These are phyloP conservation scores for Montifringilla adamsi DNA, from an alignment of 2,113 vertebrate genomes.

Conservation along the genomic window DNA sequence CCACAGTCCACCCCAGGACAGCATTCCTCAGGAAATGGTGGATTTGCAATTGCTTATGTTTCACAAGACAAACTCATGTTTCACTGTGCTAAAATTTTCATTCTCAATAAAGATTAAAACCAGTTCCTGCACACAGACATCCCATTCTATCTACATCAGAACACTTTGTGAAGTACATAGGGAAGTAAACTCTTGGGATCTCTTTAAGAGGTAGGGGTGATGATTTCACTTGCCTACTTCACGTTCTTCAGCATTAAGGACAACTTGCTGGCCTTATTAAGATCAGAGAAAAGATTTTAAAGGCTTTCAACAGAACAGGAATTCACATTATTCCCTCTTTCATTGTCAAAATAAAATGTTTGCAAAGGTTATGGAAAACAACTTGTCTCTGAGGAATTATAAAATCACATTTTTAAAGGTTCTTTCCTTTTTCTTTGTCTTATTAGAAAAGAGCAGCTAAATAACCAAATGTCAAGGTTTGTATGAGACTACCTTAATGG, in stretches of 20 bases:
- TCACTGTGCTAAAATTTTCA: neutral
- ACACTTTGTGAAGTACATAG: neutral
- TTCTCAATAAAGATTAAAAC: neutral
- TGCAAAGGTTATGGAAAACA: conserved; percentile 53
- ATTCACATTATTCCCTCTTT: neutral
- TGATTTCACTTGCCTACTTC: neutral
- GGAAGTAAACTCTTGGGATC: neutral
- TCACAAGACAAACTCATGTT: neutral
- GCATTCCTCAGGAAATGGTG: neutral
- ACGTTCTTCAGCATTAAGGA: neutral
- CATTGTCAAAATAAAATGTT: conserved; percentile 17
- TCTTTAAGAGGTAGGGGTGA: neutral
- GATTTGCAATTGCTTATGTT: neutral
- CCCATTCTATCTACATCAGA: neutral
- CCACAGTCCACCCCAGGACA: neutral
- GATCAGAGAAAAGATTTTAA: neutral
- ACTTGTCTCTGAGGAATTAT: conserved; percentile 12
- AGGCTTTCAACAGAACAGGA: neutral
- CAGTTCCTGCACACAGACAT: neutral
- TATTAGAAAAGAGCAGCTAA: conserved; percentile 15
- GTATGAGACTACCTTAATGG: neutral
- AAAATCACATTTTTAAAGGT: conserved; percentile 10
- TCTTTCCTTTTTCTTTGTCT: conserved; percentile 22
- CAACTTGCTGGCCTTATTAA: neutral
- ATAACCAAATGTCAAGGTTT: conserved; percentile 42